Evolutionary conservation across 92 coral and sea anemone species (phyloP).

Genomic region (Virgularia gustaviana): DNA sequence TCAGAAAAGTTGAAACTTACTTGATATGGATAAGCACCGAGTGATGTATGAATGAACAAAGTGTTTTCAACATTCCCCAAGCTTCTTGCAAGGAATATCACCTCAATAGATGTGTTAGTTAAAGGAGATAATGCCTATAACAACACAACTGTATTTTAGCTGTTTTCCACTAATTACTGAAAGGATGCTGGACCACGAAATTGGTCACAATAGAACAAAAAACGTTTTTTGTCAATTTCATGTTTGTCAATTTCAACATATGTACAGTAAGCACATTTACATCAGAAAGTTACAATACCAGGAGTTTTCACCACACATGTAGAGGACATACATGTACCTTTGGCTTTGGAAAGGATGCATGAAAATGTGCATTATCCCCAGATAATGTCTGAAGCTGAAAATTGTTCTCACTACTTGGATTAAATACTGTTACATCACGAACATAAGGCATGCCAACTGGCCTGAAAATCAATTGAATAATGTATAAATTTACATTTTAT

Average conservation of each 20-base stretch:
- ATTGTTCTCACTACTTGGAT: constrained; percentile 82
- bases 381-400: constrained; percentile 87
- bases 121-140: constrained; percentile 83
- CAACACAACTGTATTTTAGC: too few species aligned
- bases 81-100: constrained; percentile 92
- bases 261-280: too few species aligned
- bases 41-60: constrained; percentile 98
- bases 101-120: constrained; percentile 94
- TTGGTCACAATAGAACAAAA: too few species aligned
- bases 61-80: constrained; percentile 98
- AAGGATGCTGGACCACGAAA: too few species aligned
- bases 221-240: too few species aligned
- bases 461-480: too few species aligned
- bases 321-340: constrained; percentile 61
- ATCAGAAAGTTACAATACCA: too few species aligned
- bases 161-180: too few species aligned
- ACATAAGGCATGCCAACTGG: constrained; percentile 96
- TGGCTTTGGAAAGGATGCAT: constrained; percentile 93
- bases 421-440: constrained; percentile 69
- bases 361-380: constrained; percentile 91
- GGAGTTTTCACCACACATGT: background rate
- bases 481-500: too few species aligned
- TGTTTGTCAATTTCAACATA: too few species aligned
- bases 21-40: constrained; percentile 98
- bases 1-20: constrained; percentile 53